These are phyloP conservation scores for Stomorhina lunata DNA, from an alignment of 2,888 invertebrate genomes.

Conservation along the genomic window DNA sequence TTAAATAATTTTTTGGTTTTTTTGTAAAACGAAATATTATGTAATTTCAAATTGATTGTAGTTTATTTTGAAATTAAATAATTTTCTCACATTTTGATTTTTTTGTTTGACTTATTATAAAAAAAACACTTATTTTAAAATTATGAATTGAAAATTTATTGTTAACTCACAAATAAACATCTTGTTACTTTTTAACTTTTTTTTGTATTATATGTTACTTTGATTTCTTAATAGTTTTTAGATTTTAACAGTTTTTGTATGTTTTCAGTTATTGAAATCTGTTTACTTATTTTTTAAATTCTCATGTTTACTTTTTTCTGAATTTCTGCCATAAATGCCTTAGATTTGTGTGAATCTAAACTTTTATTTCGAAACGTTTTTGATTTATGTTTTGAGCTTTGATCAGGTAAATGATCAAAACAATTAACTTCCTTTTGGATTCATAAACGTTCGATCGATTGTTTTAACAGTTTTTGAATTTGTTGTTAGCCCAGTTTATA, in stretches of 20 bases:
- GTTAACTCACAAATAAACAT: no score
- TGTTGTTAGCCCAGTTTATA: constrained; percentile 9
- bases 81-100: constrained; percentile 43
- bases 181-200: no score
- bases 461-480: neutral
- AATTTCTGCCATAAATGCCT: neutral
- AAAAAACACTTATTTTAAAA: no score
- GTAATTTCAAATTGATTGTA: constrained; percentile 24
- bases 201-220: no score
- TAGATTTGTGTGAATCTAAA: neutral
- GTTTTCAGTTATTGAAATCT: neutral
- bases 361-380: neutral
- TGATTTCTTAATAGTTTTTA: no score
- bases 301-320: constrained; percentile 26
- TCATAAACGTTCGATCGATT: neutral
- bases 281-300: no score
- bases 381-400: neutral
- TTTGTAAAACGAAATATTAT: no score
- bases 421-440: constrained; percentile 48
- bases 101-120: no score
- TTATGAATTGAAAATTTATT: no score
- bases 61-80: constrained; percentile 8
- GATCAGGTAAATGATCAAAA: constrained; percentile 23
- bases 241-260: constrained; percentile 15
- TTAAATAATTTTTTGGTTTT: no score